A percentile compares a stretch with the other conserved stretches of the same genome.
These are phyloP conservation scores for western clawed frog (Xenopus tropicalis) DNA, from an alignment of 2,113 vertebrate genomes.

Conservation along the genomic window DNA sequence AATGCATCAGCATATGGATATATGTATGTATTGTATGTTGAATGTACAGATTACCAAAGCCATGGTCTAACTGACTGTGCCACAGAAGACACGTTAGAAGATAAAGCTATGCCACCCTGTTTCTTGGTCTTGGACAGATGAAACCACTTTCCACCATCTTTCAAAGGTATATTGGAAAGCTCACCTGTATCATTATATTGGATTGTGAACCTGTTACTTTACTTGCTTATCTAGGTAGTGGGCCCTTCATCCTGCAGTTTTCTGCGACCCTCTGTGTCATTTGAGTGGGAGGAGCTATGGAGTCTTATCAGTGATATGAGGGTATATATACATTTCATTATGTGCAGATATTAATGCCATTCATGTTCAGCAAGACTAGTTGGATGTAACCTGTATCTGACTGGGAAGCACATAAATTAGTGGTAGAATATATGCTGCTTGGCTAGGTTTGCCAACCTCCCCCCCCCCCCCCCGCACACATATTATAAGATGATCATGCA, in stretches of 20 bases:
- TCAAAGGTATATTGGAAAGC: background rate
- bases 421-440: too few species aligned
- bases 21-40: background rate
- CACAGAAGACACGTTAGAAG: too few species aligned
- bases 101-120: too few species aligned
- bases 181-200: background rate
- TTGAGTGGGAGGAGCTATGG: constrained; percentile 30
- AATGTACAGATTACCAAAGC: background rate
- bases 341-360: background rate
- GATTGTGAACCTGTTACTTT: constrained; percentile 7
- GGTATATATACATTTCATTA: background rate
- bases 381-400: too few species aligned
- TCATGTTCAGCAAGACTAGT: background rate
- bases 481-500: too few species aligned
- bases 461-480: too few species aligned
- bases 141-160: too few species aligned
- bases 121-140: too few species aligned
- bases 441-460: too few species aligned
- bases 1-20: background rate
- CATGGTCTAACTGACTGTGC: too few species aligned
- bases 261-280: constrained; percentile 26
- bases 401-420: too few species aligned
- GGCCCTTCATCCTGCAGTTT: constrained; percentile 14
- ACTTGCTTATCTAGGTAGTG: constrained; percentile 2
- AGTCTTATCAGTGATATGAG: background rate